These are phyloP conservation scores for Philotrypesis tridentata DNA, from an alignment of 1,140 invertebrate genomes.

Conservation along the genomic window DNA sequence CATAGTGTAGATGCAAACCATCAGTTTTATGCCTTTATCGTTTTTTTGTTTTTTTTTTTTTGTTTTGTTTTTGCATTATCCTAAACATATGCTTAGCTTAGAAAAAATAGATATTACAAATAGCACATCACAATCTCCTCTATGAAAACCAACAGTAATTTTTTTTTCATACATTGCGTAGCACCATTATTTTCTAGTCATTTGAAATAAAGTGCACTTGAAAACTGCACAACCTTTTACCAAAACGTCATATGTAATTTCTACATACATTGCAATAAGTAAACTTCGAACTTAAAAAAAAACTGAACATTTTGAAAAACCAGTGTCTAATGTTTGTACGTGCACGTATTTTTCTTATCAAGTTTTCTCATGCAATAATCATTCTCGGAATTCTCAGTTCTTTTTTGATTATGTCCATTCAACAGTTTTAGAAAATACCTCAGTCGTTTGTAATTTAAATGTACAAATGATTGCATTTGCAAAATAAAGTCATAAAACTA, in stretches of 20 bases:
- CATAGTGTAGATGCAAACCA: conserved; percentile 28
- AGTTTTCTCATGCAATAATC: conserved; percentile 27
- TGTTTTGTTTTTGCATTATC: conserved; percentile 29
- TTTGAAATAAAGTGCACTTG: conserved; percentile 51
- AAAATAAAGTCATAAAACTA: conserved; percentile 38
- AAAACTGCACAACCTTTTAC: conserved; percentile 46
- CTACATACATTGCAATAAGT: conserved; percentile 38
- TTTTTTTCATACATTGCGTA: conserved; percentile 42
- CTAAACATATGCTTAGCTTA: conserved; percentile 36
- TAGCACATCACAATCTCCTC: conserved; percentile 25
- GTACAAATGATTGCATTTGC: conserved; percentile 35
- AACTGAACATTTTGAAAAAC: conserved; percentile 8
- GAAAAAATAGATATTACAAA: conserved; percentile 47
- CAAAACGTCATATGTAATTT: conserved; percentile 37
- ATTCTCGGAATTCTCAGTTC: conserved; percentile 26
- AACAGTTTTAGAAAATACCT: conserved; percentile 42
- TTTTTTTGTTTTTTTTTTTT: background rate
- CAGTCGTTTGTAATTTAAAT: conserved; percentile 43
- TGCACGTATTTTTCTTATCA: background rate
- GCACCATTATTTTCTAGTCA: conserved; percentile 45
- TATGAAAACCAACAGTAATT: conserved; percentile 34
- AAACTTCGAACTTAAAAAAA: conserved; percentile 29
- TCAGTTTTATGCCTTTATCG: conserved; percentile 2
- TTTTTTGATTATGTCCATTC: conserved; percentile 38
- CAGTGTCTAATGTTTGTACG: conserved; percentile 4